Percentiles rank a stretch among this genome's conserved stretches.
Evolutionary conservation across 2,797 vertebrate species (phyloP).

Genomic region (Chromobotia macracanthus): DNA sequence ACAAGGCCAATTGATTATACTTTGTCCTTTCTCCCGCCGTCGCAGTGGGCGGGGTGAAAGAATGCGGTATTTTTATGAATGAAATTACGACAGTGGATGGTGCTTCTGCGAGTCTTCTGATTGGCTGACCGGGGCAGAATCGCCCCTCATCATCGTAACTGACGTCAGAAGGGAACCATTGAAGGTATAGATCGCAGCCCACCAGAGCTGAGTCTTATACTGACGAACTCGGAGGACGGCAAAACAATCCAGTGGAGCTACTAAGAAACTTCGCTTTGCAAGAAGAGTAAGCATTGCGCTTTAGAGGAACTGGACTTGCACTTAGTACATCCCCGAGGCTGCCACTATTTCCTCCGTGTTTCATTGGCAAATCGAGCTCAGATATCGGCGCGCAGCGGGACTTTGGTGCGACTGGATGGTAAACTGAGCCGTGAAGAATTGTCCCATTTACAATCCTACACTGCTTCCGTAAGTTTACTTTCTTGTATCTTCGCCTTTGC

Average conservation of each 20-base stretch:
- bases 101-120: slow-evolving; percentile 53
- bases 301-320: background rate
- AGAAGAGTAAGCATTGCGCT: background rate
- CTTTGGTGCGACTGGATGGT: slow-evolving; percentile 31
- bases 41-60: slow-evolving; percentile 81
- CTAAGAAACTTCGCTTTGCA: background rate
- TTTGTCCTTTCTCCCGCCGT: slow-evolving; percentile 57
- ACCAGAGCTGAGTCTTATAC: slow-evolving; percentile 66
- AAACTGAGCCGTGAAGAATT: slow-evolving; percentile 8
- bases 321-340: background rate
- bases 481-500: background rate
- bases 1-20: slow-evolving; percentile 17
- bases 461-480: slow-evolving; percentile 45
- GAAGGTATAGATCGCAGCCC: slow-evolving; percentile 65
- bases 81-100: slow-evolving; percentile 74
- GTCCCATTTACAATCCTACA: slow-evolving; percentile 9
- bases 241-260: slow-evolving; percentile 4
- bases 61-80: slow-evolving; percentile 86
- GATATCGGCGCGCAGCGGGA: slow-evolving; percentile 7
- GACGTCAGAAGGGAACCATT: slow-evolving; percentile 77
- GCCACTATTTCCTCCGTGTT: background rate
- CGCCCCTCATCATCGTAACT: slow-evolving; percentile 63
- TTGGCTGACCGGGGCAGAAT: slow-evolving; percentile 67
- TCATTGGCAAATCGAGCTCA: slow-evolving; percentile 8
- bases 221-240: slow-evolving; percentile 46